Evolutionary conservation across 2,888 invertebrate genomes (phyloP), one percentile per base, ranked within the genome.

Genomic region (Rhogogaster chlorosoma): DNA sequence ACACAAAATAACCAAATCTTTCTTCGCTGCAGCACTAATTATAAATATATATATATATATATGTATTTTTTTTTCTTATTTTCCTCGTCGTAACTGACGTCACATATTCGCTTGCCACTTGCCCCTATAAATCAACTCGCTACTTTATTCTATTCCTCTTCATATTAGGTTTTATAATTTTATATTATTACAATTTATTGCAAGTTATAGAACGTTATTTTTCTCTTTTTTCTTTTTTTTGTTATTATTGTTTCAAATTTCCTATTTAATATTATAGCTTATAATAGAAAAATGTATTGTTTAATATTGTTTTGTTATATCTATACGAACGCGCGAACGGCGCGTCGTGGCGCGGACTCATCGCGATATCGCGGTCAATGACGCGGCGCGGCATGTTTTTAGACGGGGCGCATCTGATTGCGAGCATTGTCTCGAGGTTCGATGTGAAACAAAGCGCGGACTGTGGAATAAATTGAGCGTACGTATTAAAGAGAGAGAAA

Each of bases 321-420:
- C 10, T 29, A 45, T 22, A 49, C 6, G 22, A 10, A 61, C 4
- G 10, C n/a, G 26, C 15, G 67, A 32, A 7, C 77, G 42, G 32
- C 71, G 42, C 22, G 36, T 45, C 12, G 45, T 45, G 22, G 38
- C 29, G 49, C 80, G 45, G 64, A 67, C 42, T 26, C 42, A 70
- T 70, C 67, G 42, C 45, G 83, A 67, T 83, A 83, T 45, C 83
- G 83, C 83, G 83, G 83, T 83, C 83, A 83, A 83, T 70, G 83
- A 83, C 83, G 83, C 67, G 32, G 18, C 32, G 53, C 36, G 36
- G 32, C 45, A 70, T 36, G 57, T 80, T 80, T 78, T 80, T 80
- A 80, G 61, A 38, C 32, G 45, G 38, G 45, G 26, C 67, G 83
- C 64, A 70, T 83, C 18, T 83, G 83, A 83, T 83, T 70, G 83